Evolutionary conservation across 2,797 vertebrate genomes (phyloP), one percentile per base, ranked within the genome.

Genomic region (Pantherophis alleghaniensis): DNA sequence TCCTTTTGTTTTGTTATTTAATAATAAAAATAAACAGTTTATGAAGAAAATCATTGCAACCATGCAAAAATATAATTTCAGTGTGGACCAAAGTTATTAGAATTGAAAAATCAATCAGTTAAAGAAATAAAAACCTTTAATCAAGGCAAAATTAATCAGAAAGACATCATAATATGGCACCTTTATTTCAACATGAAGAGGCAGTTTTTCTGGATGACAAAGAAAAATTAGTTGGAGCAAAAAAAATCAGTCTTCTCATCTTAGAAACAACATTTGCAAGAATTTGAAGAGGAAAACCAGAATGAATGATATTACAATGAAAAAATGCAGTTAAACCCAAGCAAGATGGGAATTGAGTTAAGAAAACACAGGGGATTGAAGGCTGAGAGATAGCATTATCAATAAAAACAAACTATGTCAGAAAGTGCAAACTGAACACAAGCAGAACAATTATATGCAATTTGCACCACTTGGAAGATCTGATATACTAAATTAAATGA

Each of bases 21-120:
- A 79, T 42, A 42, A 79, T 79, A 42, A 11, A 79, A 79, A 79
- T 42, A 79, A 79, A 37, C 7, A 0, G 0, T 74, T 69, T 74
- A 37, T 74, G n/a, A 18, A 66, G n/a, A 32, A 79, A 79, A 42
- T 4, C 32, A 42, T 42, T 42, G 69, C 32, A 74, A 79, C 16
- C 32, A 79, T 20, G 18, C 16, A 20, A 42, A 79, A 22, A 79
- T 7, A 79, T 79, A 7, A 37, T 93, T 96, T 96, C 95, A 91
- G 37, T 60, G 12, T 63, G 7, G 9, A 26, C 22, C 26, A 53
- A 89, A 66, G 42, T 53, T 47, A 87, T 5, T 37, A n/a, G 91
- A 96, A 92, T 91, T 66, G 56, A 92, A 93, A 92, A 16, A 5
- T 66, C 60, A 86, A 86, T 89, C 66, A 42, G 12, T 93, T 88